A percentile compares a stretch with the other conserved stretches of the same genome.
phyloP scores from a whole-genome alignment of 2,113 vertebrate genomes.

The Passer domesticus region DNA sequence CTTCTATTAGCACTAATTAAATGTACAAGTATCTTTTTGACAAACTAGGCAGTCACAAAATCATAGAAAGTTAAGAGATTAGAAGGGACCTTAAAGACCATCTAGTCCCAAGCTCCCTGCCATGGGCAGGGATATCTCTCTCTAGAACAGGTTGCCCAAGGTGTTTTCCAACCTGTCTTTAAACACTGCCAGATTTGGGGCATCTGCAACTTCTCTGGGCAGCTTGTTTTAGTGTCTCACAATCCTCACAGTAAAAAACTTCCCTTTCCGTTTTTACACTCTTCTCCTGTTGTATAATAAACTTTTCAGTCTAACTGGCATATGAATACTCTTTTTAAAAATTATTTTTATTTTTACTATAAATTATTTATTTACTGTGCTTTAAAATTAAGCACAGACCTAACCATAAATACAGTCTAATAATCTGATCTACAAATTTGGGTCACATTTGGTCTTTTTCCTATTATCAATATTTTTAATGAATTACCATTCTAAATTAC shows the following conservation, averaged over 20 bases:
- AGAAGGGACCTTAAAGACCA: not conserved
- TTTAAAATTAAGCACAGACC: not conserved
- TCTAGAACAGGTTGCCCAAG: not conserved
- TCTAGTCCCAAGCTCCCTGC: not conserved
- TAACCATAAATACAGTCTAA: not conserved
- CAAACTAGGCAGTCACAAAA: constrained; percentile 5
- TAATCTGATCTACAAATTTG: not conserved
- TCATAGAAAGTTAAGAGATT: not conserved
- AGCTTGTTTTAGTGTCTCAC: not conserved
- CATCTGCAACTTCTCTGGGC: not conserved
- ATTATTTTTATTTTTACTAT: not conserved
- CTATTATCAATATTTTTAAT: not conserved
- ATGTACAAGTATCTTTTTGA: not conserved
- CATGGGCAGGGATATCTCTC: not conserved
- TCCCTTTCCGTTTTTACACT: not conserved
- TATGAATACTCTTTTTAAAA: not conserved
- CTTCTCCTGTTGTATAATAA: not conserved
- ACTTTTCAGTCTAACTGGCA: constrained; percentile 15
- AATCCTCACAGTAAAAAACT: not conserved
- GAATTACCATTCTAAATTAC: not conserved
- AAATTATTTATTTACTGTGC: not conserved
- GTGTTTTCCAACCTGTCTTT: not conserved
- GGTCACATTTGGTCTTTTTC: not conserved
- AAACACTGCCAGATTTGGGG: not conserved
- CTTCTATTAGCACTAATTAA: constrained; percentile 49